Conservation (phyloP, 2,797 vertebrate genomes). For the Thamnophis elegans region DNA sequence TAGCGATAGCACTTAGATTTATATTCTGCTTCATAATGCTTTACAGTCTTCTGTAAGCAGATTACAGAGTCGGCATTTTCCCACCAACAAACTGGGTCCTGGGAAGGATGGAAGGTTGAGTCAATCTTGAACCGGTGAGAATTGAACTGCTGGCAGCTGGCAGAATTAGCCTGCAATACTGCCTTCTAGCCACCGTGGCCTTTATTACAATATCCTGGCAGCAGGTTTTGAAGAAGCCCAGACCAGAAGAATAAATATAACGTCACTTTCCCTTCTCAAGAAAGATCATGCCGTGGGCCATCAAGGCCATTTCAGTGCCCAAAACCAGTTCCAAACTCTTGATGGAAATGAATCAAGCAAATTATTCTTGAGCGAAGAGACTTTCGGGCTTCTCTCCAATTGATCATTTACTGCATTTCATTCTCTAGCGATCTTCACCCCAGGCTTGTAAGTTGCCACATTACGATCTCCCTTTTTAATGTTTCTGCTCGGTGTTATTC, state of each 20-base stretch:
- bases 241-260: neutral
- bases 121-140: no score
- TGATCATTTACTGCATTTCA: neutral
- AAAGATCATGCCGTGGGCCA: neutral
- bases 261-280: neutral
- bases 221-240: neutral
- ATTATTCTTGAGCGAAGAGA: neutral
- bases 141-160: no score
- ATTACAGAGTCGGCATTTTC: neutral
- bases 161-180: no score
- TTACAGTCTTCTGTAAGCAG: neutral
- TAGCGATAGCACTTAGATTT: neutral
- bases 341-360: neutral
- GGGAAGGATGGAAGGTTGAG: no score
- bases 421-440: neutral
- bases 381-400: neutral
- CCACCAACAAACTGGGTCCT: neutral
- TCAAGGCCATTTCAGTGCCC: neutral
- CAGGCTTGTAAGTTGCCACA: neutral
- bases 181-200: no score
- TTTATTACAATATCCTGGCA: neutral
- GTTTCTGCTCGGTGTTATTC: constrained; percentile 10
- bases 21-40: neutral
- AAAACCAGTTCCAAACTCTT: neutral
- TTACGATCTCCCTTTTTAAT: constrained; percentile 10